Base-by-base conservation (phyloP, 2,113 vertebrate species). In the Trichechus manatus region DNA sequence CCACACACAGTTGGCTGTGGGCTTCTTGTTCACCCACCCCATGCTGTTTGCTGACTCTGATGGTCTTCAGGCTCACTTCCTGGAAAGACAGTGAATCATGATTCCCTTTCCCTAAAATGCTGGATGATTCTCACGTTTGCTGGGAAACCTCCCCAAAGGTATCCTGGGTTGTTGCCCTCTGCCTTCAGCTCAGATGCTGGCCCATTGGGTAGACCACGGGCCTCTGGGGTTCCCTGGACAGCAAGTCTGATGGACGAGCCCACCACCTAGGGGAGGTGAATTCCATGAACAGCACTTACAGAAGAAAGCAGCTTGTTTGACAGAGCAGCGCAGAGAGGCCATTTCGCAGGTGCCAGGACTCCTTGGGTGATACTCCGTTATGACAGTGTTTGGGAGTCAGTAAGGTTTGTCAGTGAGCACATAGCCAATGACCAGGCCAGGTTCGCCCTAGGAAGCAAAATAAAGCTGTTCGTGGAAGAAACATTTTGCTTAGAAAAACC, bases 241-340 rank as follows among this genome's bases (percentile, higher is more conserved):
- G 4, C 47, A 36, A 1, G 9, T 27, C 63, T 47, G 29, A 13
- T 5, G 3, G 42, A 23, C 13, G 17, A 7, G 14, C 27, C 68
- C n/a, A 15, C 68, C 68, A 61, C 20, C 78, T 79, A 29, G 78
- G 31, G 19, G 8, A 53, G 74, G 33, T 4, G 6, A 42, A 31
- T 33, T 3, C 27, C 31, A 0, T 8, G 42, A 39, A 29, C 36
- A 19, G 33, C n/a, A 13, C 56, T 7, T 64, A 44, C 75, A 1
- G 1, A 75, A 25, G 36, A 23, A 31, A 14, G 27, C 10, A 25
- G 47, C 83, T 44, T 36, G n/a, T 23, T 33, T 7, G 0, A 25
- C 47, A 25, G n/a, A 84, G n/a, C 33, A 33, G 64, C 42, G 75
- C 89, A 75, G 27, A 3, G 13, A 66, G 64, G 27, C 7, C 42